phyloP scores from a whole-genome alignment of 2,888 invertebrate species.

The Myathropa florea region DNA sequence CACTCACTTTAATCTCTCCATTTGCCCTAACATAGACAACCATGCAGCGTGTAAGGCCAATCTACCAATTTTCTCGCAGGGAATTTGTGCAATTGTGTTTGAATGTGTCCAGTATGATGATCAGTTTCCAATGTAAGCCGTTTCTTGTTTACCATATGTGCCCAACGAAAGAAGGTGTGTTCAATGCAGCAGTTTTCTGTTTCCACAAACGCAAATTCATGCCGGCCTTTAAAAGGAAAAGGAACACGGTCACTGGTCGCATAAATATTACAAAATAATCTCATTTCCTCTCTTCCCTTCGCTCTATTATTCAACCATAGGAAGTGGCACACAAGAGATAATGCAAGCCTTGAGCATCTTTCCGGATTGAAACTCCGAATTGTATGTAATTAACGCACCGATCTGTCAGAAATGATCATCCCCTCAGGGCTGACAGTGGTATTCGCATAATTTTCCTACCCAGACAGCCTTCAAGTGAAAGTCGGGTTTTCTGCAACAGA shows the following conservation, averaged over 20 bases:
- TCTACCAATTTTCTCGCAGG: too few species aligned
- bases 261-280: not conserved
- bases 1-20: too few species aligned
- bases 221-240: too few species aligned
- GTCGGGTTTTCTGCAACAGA: constrained; percentile 1
- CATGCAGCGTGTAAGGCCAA: too few species aligned
- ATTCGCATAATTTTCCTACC: constrained; percentile 30
- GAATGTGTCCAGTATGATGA: too few species aligned
- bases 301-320: not conserved
- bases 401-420: not conserved
- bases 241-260: not conserved
- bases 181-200: too few species aligned
- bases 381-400: not conserved
- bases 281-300: not conserved
- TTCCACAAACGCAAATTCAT: too few species aligned
- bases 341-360: not conserved
- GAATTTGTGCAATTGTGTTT: too few species aligned
- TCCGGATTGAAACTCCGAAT: not conserved
- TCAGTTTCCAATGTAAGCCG: too few species aligned
- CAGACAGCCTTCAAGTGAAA: constrained; percentile 25
- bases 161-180: too few species aligned
- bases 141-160: too few species aligned
- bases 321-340: constrained; percentile 1
- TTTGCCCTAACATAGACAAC: too few species aligned
- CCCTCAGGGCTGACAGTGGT: not conserved